phyloP scores from a whole-genome alignment of 2,888 invertebrate species.

The Monoplex corrugatus region DNA sequence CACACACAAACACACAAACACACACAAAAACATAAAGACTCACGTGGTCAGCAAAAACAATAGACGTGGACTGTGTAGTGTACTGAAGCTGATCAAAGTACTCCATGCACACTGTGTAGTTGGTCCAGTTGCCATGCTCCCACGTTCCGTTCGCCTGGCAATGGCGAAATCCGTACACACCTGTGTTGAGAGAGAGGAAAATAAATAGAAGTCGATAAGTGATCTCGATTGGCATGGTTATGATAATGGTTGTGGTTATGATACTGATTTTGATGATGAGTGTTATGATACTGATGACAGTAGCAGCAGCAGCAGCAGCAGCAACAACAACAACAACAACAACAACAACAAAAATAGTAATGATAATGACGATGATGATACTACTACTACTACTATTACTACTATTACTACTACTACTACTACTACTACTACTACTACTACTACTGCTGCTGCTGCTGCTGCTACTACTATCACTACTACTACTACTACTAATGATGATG shows the following conservation, averaged over 20 bases:
- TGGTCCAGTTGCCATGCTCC: conserved; percentile 55
- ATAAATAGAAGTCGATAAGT: not conserved
- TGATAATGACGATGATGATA: not conserved
- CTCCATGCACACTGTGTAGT: conserved; percentile 55
- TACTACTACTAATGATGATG: no score
- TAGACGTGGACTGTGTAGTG: conserved; percentile 18
- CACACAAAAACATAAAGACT: not conserved
- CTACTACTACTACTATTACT: no score
- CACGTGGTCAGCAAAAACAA: conserved; percentile 12
- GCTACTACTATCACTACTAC: no score
- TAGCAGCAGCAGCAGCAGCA: not conserved
- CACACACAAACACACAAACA: conserved; percentile 3
- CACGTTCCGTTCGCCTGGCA: conserved; percentile 51
- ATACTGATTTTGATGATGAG: not conserved
- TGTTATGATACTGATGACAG: not conserved
- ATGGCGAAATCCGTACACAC: conserved; percentile 39
- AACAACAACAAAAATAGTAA: not conserved
- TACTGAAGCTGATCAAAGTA: conserved; percentile 36
- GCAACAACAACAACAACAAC: not conserved
- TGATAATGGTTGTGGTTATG: not conserved
- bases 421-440: no score
- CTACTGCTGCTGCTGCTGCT: no score
- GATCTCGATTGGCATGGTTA: not conserved
- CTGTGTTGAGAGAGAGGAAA: conserved; percentile 25
- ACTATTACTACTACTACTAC: no score